phyloP scores from a whole-genome alignment of 92 coral and sea anemone genomes.

The Palythoa heliodiscus region DNA sequence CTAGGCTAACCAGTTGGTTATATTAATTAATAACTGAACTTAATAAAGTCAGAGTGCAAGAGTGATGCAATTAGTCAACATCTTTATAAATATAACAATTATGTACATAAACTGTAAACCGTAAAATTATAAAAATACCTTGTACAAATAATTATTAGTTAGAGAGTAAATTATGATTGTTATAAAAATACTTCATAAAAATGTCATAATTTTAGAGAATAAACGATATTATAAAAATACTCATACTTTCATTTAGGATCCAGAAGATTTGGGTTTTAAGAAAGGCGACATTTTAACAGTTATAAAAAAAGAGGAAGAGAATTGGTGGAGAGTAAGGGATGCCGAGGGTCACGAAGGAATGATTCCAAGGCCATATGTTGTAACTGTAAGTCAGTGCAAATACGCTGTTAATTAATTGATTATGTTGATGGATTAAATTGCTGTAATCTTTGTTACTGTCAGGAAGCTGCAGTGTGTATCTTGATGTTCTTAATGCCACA shows the following conservation, averaged over 20 bases:
- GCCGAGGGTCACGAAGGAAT: conserved; percentile 78
- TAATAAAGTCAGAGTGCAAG: no score
- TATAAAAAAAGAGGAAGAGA: conserved; percentile 82
- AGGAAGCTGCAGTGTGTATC: no score
- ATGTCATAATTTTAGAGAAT: not conserved
- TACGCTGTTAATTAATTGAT: not conserved
- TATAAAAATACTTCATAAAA: not conserved
- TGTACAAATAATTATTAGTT: no score
- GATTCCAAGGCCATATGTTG: conserved; percentile 90
- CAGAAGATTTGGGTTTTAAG: conserved; percentile 90
- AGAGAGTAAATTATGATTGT: not conserved
- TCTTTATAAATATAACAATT: no score
- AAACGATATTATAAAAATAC: not conserved
- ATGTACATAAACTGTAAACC: no score
- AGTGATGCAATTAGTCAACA: no score
- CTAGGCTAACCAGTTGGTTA: no score
- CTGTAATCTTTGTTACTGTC: no score
- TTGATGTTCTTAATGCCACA: no score
- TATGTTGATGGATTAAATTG: not conserved
- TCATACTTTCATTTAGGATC: conserved; percentile 65
- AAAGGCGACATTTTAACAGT: conserved; percentile 84
- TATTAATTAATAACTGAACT: no score
- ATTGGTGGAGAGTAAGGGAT: conserved; percentile 94
- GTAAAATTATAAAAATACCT: no score
- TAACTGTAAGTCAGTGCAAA: conserved; percentile 62